Conservation (phyloP, 2,888 invertebrate species). For the Drosophila subsilvestris region DNA sequence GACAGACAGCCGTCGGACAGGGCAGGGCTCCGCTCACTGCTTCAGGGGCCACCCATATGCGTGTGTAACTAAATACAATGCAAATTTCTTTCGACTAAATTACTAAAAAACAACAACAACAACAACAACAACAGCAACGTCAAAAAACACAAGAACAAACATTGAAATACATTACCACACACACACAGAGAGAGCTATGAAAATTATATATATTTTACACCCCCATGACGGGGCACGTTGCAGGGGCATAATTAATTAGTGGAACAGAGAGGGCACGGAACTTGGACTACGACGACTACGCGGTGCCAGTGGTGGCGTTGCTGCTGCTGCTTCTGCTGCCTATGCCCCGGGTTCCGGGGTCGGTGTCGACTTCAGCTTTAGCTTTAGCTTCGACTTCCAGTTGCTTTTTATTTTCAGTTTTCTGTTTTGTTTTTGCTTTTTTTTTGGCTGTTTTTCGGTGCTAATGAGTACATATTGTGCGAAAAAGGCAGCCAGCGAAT, state of each 20-base stretch:
- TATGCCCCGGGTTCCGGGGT: slow-evolving; percentile 10
- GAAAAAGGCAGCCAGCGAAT: slow-evolving; percentile 49
- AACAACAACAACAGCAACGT: slow-evolving; percentile 9
- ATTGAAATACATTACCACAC: slow-evolving; percentile 65
- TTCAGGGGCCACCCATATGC: slow-evolving; percentile 53
- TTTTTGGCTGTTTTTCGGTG: slow-evolving; percentile 42
- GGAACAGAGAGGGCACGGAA: slow-evolving; percentile 53
- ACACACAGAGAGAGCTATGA: slow-evolving; percentile 47
- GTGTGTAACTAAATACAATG: slow-evolving; percentile 80
- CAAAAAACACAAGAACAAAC: slow-evolving; percentile 31
- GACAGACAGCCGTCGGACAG: background rate
- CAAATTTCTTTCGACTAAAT: slow-evolving; percentile 71
- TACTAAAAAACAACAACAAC: slow-evolving; percentile 38
- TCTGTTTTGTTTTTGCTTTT: background rate
- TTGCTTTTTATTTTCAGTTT: slow-evolving; percentile 39
- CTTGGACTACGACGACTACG: slow-evolving; percentile 37
- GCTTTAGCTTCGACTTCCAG: slow-evolving; percentile 36
- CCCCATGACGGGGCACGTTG: slow-evolving; percentile 79
- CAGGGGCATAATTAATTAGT: slow-evolving; percentile 79
- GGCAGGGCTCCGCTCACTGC: background rate
- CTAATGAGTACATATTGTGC: slow-evolving; percentile 80
- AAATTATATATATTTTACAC: slow-evolving; percentile 66
- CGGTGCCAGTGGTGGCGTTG: background rate
- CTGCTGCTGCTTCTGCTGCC: background rate
- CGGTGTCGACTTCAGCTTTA: background rate